Evolutionary conservation across 2,888 invertebrate genomes (phyloP), one percentile per base, ranked within the genome.

Genomic region (Drosophila anceps): DNA sequence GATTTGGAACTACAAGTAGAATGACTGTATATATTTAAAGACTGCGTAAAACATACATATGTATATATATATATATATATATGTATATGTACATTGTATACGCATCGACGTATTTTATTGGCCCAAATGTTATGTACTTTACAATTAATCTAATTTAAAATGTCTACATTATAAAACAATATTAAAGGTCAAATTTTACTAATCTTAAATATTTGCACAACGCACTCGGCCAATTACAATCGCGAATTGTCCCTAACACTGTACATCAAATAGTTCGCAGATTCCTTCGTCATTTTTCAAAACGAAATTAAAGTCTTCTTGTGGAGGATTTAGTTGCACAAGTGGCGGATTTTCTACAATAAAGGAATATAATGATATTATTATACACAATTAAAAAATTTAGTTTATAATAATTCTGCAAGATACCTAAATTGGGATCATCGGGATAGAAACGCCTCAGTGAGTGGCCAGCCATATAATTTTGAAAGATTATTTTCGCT

Each of bases 181-280:
- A 81, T 80, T 76, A 78, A 82, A 73, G 71, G 80, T 89, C 78
- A 85, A 73, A 87, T 87, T 88, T 82, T 76, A 79, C 89, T 89
- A 89, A 89, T 74, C 75, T 85, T 82, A 87, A 85, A 84, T 88
- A 88, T 88, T 89, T 88, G 89, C 87, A 88, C 87, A 89, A 89
- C 73, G 82, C 86, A 87, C 75, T 76, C 87, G 89, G 86, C 87
- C 89, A 78, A 71, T 69, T 80, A 73, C 70, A 76, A 70, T 62
- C 61, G 58, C 59, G 10, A 66, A 55, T 55, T 68, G 65, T 4
- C 31, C 69, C 61, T 81, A 91, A 55, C 91, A 90, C 51, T 91
- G 86, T 80, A 93, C 90, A 73, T 93, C 93, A 76, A 92, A 93
- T 41, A 93, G 84, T 69, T 93, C 93, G 76, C 93, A 93, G 65